These are phyloP conservation scores for Hydractinia symbiolongicarpus DNA, from an alignment of 30 jellyfish, hydroid and myxozoan genomes.

Conservation along the genomic window DNA sequence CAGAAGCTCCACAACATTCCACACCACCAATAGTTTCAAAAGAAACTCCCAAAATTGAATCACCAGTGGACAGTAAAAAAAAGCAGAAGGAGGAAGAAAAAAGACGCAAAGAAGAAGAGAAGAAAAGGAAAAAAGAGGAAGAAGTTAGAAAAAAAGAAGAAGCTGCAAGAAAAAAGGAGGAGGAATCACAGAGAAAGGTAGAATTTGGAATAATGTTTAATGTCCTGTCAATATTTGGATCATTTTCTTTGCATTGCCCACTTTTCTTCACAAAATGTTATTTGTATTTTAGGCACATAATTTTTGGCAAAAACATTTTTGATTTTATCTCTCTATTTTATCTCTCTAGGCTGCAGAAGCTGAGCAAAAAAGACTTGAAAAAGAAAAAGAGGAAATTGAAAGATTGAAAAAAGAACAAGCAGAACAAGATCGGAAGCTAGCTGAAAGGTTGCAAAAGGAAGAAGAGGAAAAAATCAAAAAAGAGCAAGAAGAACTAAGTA, in stretches of 20 bases:
- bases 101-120: constrained; percentile 6
- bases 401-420: constrained; percentile 23
- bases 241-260: background rate
- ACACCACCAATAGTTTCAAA: constrained; percentile 5
- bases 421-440: constrained; percentile 11
- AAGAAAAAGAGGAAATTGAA: constrained; percentile 22
- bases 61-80: constrained; percentile 41
- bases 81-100: constrained; percentile 44
- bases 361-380: constrained; percentile 22
- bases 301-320: background rate
- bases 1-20: constrained; percentile 5
- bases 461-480: constrained; percentile 17
- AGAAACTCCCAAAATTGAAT: constrained; percentile 18
- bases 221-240: too few relatives aligned
- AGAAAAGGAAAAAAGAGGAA: background rate
- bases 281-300: background rate
- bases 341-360: constrained; percentile 24
- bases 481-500: constrained; percentile 9
- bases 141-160: too few relatives aligned
- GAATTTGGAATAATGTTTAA: background rate
- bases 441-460: constrained; percentile 25
- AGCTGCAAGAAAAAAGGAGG: too few relatives aligned
- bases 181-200: background rate
- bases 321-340: background rate
- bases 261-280: background rate